Conservation (phyloP, 2,113 vertebrate genomes). For the Polypterus bichir region DNA sequence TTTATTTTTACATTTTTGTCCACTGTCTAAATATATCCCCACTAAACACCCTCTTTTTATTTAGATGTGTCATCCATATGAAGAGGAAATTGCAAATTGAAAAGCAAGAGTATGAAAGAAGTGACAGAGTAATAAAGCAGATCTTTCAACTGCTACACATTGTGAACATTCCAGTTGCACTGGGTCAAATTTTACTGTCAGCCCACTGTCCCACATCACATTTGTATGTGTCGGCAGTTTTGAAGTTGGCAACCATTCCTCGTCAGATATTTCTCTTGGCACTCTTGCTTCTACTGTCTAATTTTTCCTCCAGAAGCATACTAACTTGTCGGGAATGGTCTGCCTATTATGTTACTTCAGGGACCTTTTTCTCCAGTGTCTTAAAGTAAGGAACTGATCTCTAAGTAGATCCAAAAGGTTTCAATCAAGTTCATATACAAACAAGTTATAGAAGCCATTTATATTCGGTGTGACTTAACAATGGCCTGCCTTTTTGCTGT, state of each 20-base stretch:
- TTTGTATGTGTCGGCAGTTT: constrained; percentile 25
- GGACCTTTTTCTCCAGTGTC: not conserved
- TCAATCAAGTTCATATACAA: not conserved
- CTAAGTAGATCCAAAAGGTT: not conserved
- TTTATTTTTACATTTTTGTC: constrained; percentile 1
- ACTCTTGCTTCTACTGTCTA: constrained; percentile 17
- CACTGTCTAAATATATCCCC: constrained; percentile 14
- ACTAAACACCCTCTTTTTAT: constrained; percentile 14
- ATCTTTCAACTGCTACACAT: constrained; percentile 37
- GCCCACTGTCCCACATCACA: constrained; percentile 28
- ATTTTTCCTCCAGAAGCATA: constrained; percentile 11
- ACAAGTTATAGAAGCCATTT: not conserved
- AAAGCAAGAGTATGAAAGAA: constrained; percentile 32
- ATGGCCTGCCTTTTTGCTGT: constrained; percentile 1
- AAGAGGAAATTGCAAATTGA: constrained; percentile 48
- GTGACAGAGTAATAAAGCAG: constrained; percentile 42
- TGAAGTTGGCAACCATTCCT: constrained; percentile 9
- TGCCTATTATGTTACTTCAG: not conserved
- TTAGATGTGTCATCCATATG: constrained; percentile 28
- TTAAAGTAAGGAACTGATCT: not conserved
- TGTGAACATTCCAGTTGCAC: constrained; percentile 28
- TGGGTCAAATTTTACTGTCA: constrained; percentile 31
- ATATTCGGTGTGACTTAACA: not conserved
- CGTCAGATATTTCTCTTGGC: constrained; percentile 13
- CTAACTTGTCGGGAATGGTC: not conserved